These are phyloP conservation scores for Pitta sordida DNA, from an alignment of 2,113 vertebrate species.

Conservation along the genomic window DNA sequence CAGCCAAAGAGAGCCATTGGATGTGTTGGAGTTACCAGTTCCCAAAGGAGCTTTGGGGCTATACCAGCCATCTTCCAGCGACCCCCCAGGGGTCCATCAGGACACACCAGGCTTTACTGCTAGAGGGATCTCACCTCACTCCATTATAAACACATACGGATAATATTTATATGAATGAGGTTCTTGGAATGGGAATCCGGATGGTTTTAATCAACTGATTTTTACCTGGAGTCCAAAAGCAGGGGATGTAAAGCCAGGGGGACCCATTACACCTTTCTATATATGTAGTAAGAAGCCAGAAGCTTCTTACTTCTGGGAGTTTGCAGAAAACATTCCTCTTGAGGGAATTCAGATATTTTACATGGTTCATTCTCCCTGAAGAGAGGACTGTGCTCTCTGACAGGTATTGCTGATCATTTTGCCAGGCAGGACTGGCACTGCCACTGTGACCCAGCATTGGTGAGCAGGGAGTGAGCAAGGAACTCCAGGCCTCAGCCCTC, in stretches of 20 bases:
- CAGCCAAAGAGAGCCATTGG: not conserved
- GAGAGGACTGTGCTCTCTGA: not conserved
- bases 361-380: not conserved
- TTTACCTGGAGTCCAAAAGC: not conserved
- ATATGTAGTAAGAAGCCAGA: not conserved
- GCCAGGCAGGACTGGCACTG: not conserved
- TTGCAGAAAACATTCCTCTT: not conserved
- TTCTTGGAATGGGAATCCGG: not conserved
- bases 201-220: not conserved
- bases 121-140: not conserved
- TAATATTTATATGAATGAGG: not conserved
- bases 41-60: not conserved
- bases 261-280: not conserved
- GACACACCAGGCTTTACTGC: not conserved
- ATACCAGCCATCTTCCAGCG: not conserved
- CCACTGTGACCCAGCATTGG: fast-evolving
- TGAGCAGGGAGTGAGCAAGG: not conserved
- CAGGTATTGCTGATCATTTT: not conserved
- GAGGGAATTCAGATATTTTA: not conserved
- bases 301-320: not conserved
- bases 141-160: not conserved
- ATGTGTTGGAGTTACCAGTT: not conserved
- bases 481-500: not conserved
- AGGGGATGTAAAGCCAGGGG: fast-evolving
- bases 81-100: not conserved